Percentiles rank a stretch among this genome's conserved stretches.
phyloP scores from a whole-genome alignment of 2,113 vertebrate genomes.

The Pao palembangensis region DNA sequence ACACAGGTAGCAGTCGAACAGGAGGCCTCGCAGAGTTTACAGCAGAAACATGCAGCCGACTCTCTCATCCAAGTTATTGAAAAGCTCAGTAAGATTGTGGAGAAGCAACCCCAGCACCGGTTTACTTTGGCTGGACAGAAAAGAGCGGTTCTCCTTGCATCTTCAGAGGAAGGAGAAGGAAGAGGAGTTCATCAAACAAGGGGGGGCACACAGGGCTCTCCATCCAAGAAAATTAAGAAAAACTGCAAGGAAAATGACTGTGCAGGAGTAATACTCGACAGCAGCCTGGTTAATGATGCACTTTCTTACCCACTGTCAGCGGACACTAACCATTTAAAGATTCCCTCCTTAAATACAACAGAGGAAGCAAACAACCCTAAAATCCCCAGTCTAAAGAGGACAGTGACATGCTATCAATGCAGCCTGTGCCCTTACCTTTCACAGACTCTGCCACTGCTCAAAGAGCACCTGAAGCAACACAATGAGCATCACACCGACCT shows the following conservation, averaged over 20 bases:
- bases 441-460: conserved; percentile 81
- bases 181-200: conserved; percentile 27
- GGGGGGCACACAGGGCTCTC: conserved; percentile 60
- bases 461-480: conserved; percentile 87
- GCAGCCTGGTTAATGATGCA: no score
- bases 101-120: conserved; percentile 82
- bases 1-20: conserved; percentile 28
- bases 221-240: conserved; percentile 68
- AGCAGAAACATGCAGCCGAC: conserved; percentile 76
- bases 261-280: no score
- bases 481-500: conserved; percentile 89
- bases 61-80: conserved; percentile 96
- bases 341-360: not conserved
- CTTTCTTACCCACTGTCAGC: no score
- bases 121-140: conserved; percentile 83
- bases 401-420: conserved; percentile 89
- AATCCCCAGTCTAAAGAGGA: conserved; percentile 59
- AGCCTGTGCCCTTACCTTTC: conserved; percentile 89
- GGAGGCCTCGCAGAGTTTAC: conserved; percentile 49
- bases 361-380: conserved; percentile 37
- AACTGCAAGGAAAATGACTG: conserved; percentile 13
- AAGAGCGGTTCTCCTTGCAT: conserved; percentile 64
- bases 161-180: conserved; percentile 36
- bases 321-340: not conserved
- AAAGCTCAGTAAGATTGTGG: conserved; percentile 95